A percentile compares a stretch with the other conserved stretches of the same genome.
phyloP scores from a whole-genome alignment of 2,113 vertebrate genomes.

The Oncorhynchus gorbuscha region DNA sequence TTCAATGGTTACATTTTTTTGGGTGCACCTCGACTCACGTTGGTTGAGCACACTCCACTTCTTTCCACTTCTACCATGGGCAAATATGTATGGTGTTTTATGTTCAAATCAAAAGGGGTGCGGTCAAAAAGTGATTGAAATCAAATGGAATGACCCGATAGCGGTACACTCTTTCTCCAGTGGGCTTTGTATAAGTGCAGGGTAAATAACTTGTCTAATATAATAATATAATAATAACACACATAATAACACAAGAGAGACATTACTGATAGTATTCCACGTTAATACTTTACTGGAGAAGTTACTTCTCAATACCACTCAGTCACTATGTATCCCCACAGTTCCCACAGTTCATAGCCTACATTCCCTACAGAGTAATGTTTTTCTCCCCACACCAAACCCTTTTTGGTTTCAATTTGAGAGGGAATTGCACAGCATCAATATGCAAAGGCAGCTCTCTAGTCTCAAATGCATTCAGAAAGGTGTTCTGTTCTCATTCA shows the following conservation, averaged over 20 bases:
- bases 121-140: too few species aligned
- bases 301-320: too few species aligned
- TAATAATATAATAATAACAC: too few species aligned
- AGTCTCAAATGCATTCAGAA: conserved; percentile 4
- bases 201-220: too few species aligned
- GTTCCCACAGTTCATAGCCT: not conserved
- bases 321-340: not conserved
- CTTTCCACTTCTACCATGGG: too few species aligned
- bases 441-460: conserved; percentile 19
- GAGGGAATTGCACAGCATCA: conserved; percentile 22
- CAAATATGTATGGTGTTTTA: too few species aligned
- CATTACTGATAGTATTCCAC: not conserved
- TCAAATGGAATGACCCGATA: not conserved
- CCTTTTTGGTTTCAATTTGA: conserved; percentile 25
- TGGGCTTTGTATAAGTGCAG: too few species aligned
- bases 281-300: not conserved
- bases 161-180: not conserved
- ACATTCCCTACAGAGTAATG: not conserved
- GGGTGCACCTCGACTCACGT: too few species aligned
- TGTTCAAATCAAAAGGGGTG: too few species aligned
- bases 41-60: too few species aligned
- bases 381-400: conserved; percentile 9
- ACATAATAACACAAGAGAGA: not conserved
- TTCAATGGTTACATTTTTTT: too few species aligned
- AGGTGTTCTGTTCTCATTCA: conserved; percentile 30